A percentile compares a stretch with the other conserved stretches of the same genome.
phyloP scores from a whole-genome alignment of 2,797 vertebrate genomes.

The Schizopygopsis pylzovi region DNA sequence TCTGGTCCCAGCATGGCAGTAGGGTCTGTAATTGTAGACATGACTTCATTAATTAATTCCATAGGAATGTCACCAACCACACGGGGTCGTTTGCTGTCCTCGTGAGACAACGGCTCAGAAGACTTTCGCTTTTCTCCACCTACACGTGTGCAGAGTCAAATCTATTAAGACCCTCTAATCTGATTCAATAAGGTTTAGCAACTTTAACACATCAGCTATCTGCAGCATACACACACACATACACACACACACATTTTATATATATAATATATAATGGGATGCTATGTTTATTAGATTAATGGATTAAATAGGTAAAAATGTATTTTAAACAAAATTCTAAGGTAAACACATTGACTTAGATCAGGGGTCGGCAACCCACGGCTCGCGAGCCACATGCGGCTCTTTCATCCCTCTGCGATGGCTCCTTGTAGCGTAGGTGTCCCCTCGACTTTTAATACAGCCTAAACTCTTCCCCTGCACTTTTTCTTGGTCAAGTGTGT shows the following conservation, averaged over 20 bases:
- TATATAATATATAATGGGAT: background rate
- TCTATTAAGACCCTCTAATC: background rate
- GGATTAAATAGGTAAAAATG: background rate
- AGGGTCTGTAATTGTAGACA: constrained; percentile 97
- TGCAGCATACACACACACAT: background rate
- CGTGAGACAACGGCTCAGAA: constrained; percentile 83
- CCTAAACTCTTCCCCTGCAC: too few species aligned
- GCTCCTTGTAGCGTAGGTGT: too few species aligned
- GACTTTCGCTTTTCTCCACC: constrained; percentile 93
- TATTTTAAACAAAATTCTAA: background rate
- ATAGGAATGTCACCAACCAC: constrained; percentile 96
- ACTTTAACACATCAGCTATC: background rate
- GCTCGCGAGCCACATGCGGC: too few species aligned
- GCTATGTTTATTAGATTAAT: background rate
- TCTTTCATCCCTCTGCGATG: too few species aligned
- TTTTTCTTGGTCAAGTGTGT: too few species aligned
- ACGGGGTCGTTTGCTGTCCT: constrained; percentile 89
- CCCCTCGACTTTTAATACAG: too few species aligned
- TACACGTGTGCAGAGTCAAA: constrained; percentile 22
- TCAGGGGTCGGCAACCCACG: too few species aligned
- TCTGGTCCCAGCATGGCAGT: constrained; percentile 91
- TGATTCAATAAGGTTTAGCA: background rate
- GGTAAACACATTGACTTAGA: background rate
- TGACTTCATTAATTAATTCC: constrained; percentile 96
- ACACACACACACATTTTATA: too few species aligned